Base-by-base conservation (phyloP, 2,797 vertebrate genomes). In the Molossus alvarezi region DNA sequence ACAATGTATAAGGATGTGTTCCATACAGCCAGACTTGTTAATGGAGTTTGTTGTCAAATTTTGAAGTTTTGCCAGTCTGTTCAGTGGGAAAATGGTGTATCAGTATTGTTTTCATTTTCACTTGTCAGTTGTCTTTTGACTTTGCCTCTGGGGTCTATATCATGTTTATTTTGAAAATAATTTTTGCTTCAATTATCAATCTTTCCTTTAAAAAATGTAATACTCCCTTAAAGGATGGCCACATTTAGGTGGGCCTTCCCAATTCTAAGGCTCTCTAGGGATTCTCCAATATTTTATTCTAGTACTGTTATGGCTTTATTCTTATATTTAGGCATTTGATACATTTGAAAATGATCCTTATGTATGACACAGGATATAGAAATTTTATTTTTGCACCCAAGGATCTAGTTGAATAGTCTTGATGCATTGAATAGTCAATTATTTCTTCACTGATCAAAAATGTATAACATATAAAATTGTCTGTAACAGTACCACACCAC, bases 291-390 rank as follows among this genome's bases (percentile, higher is more conserved):
- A 20, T 69, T 81, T 94, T 84, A 41, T 80, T 84, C 41, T 85
- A 85, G 20, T 69, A 48, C 20, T 76, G 1, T 79, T 73, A 67
- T 3, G 12, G 6, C 12, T 84, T 85, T 65, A 55, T 93, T 93
- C 6, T 96, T 89, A 71, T 91, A 80, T 48, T 84, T 84, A 77
- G 27, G 21, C 20, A 29, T 55, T 87, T 90, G 76, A 86, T 48
- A 18, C 18, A 58, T 48, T 83, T 83, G 23, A 60, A 79, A 90
- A 60, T 58, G 37, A 62, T 90, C 14, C 23, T 83, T 83, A n/a
- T 48, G 41, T 51, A 60, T 58, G 37, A 15, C 27, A 51, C 65
- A 20, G 18, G 25, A 29, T 79, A 20, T 62, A 9, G 5, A 48
- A 20, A 77, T 58, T 77, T 93, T 71, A 45, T 76, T 80, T 77